Conservation (phyloP, 2,797 vertebrate genomes). For the Antrozous pallidus region DNA sequence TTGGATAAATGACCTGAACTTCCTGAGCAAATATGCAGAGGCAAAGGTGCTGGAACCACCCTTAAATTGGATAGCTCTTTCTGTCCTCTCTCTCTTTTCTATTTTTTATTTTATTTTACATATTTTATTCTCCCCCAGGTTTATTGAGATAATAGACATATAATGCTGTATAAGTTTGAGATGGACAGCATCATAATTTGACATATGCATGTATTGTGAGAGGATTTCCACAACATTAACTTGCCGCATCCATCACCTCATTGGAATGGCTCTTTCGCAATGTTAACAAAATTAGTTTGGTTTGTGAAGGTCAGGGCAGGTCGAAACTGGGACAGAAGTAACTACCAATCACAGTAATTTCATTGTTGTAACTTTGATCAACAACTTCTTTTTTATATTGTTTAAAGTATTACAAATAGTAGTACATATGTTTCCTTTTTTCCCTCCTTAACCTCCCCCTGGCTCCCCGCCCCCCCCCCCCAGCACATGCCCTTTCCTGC, state of each 20-base stretch:
- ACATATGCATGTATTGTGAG: neutral
- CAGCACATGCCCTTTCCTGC: too few relatives aligned
- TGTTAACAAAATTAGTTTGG: neutral
- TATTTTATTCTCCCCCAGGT: neutral
- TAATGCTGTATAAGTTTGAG: neutral
- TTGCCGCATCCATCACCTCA: neutral
- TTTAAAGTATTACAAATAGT: too few relatives aligned
- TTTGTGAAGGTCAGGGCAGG: neutral
- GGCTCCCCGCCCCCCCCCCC: too few relatives aligned
- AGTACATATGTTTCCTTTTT: too few relatives aligned
- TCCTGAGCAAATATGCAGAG: neutral
- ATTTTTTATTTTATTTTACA: neutral
- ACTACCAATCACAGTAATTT: neutral
- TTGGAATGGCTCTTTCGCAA: neutral
- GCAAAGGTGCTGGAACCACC: neutral
- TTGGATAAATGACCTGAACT: neutral
- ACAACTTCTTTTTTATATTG: too few relatives aligned
- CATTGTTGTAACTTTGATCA: neutral
- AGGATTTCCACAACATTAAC: neutral
- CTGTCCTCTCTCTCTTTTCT: neutral
- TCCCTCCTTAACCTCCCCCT: too few relatives aligned
- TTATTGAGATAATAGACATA: neutral
- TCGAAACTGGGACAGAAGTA: neutral
- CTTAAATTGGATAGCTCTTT: neutral
- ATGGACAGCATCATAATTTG: neutral